Percentiles rank a stretch among this genome's conserved stretches.
Conservation (phyloP, 2,888 invertebrate species). For the Acanthococcus lagerstroemiae region DNA sequence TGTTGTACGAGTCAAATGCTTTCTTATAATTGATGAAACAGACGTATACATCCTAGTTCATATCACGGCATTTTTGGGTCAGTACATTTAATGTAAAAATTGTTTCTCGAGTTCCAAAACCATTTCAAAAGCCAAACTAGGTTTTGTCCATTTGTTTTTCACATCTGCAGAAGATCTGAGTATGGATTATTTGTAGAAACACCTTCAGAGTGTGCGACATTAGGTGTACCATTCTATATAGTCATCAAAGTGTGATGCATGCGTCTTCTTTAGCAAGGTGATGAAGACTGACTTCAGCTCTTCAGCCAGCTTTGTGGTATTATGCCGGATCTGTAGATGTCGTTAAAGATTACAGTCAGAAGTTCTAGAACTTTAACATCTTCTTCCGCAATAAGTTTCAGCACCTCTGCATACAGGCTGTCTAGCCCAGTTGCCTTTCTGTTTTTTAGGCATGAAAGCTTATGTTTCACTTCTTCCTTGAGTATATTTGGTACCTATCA, state of each 20-base stretch:
- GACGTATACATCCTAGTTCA: constrained; percentile 18
- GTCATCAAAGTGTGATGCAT: constrained; percentile 23
- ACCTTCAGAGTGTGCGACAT: constrained; percentile 31
- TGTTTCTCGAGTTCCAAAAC: constrained; percentile 31
- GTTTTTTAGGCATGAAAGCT: background rate
- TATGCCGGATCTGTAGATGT: background rate
- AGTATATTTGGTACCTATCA: background rate
- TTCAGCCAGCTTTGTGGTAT: background rate
- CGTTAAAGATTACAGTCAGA: background rate
- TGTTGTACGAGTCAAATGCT: constrained; percentile 22
- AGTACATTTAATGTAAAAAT: constrained; percentile 29
- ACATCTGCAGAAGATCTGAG: constrained; percentile 12
- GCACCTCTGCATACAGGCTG: background rate
- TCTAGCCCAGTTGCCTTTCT: background rate
- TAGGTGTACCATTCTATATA: constrained; percentile 32
- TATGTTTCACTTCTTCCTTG: background rate
- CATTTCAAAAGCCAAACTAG: constrained; percentile 35
- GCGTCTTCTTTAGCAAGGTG: background rate
- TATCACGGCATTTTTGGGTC: constrained; percentile 19
- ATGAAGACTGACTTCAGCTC: background rate
- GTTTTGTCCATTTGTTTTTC: constrained; percentile 33
- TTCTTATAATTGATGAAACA: constrained; percentile 34
- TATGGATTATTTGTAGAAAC: constrained; percentile 30
- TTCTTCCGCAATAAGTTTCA: background rate
- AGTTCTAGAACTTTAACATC: background rate